Evolutionary conservation across 2,888 invertebrate species (phyloP).

Genomic region (Euzetes globulus): DNA sequence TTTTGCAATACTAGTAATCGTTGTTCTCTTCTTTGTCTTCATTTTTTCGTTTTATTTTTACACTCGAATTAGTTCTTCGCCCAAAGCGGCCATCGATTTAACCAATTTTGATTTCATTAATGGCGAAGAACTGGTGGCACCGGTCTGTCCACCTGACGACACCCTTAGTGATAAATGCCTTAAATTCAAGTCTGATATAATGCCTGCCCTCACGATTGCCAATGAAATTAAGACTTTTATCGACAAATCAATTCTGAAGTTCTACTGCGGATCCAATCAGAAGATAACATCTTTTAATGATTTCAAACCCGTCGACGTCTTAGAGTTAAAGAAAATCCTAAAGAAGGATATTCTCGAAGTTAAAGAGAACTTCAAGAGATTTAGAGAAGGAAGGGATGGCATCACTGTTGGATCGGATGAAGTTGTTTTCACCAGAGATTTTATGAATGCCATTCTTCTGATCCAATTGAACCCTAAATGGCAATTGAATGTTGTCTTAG

Average conservation of each 20-base stretch:
- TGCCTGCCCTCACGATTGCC: slow-evolving; percentile 25
- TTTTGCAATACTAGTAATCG: slow-evolving; percentile 32
- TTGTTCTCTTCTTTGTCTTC: slow-evolving; percentile 34
- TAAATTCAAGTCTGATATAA: slow-evolving; percentile 22
- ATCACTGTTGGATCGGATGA: background rate
- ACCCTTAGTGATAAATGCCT: background rate
- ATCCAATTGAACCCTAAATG: slow-evolving; percentile 27
- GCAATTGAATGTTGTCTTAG: background rate
- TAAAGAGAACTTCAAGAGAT: too few relatives aligned
- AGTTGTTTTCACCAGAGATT: slow-evolving; percentile 5
- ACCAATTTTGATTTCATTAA: background rate
- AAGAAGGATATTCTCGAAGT: background rate
- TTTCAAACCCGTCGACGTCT: background rate
- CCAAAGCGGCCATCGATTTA: slow-evolving; percentile 12
- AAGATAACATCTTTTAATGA: background rate
- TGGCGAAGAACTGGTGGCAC: slow-evolving; percentile 5
- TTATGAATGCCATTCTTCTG: slow-evolving; percentile 21
- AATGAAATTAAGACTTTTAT: slow-evolving; percentile 31
- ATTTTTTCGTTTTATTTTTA: slow-evolving; percentile 36
- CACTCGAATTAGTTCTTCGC: slow-evolving; percentile 26
- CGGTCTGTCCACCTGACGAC: background rate
- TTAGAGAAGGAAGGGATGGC: background rate
- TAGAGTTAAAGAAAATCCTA: background rate
- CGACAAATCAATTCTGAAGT: slow-evolving; percentile 2
- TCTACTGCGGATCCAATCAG: slow-evolving; percentile 15